These are phyloP conservation scores for Patagioenas fasciata DNA, from an alignment of 2,113 vertebrate species.

Conservation along the genomic window DNA sequence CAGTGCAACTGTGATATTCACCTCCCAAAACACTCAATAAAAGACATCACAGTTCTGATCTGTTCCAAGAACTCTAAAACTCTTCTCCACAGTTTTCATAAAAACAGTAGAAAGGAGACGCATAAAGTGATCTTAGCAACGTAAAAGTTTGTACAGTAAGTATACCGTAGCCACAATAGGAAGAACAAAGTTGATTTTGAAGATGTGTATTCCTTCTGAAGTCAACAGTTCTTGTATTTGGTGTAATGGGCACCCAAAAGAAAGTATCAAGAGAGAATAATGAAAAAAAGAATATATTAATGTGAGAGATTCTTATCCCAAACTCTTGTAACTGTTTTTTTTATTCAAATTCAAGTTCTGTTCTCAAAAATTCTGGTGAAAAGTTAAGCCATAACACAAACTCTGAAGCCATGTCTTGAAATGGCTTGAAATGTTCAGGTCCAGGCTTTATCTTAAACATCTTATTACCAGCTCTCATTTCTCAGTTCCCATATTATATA, in stretches of 20 bases:
- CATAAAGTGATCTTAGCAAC: background rate
- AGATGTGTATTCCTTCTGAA: background rate
- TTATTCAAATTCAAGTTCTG: background rate
- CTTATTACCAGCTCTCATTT: background rate
- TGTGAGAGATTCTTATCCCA: background rate
- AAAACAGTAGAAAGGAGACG: background rate
- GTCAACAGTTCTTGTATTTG: background rate
- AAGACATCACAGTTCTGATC: background rate
- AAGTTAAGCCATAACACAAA: background rate
- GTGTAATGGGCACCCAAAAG: fast-evolving
- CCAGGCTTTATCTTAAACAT: background rate
- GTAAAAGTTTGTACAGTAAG: background rate
- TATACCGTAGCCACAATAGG: fast-evolving
- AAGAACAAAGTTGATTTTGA: background rate
- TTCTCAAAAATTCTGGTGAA: background rate
- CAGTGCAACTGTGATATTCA: background rate
- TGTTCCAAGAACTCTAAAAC: background rate
- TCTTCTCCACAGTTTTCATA: background rate
- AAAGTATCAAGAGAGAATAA: background rate
- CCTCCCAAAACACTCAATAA: background rate
- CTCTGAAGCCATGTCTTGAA: background rate
- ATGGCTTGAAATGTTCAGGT: background rate
- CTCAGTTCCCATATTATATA: background rate
- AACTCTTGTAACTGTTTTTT: fast-evolving
- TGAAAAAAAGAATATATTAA: fast-evolving